Conservation (phyloP, 2,888 invertebrate genomes). For the Cordilura impudica region DNA sequence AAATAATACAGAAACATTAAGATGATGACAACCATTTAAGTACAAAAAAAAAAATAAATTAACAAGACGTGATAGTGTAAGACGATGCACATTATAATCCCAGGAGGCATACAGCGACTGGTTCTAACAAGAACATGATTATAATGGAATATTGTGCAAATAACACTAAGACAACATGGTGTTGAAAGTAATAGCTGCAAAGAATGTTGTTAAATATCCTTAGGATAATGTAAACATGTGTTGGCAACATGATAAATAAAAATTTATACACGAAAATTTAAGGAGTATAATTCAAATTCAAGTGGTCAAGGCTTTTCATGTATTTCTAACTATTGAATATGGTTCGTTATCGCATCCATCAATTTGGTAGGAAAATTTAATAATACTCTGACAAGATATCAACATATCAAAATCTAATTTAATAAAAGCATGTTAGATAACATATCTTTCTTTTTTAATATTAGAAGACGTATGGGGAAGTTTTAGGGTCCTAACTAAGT, state of each 20-base stretch:
- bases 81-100: slow-evolving; percentile 22
- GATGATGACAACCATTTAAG: slow-evolving; percentile 19
- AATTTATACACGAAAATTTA: background rate
- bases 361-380: background rate
- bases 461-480: background rate
- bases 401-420: background rate
- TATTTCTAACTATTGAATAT: too few relatives aligned
- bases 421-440: background rate
- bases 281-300: background rate
- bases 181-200: background rate
- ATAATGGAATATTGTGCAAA: background rate
- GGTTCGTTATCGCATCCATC: too few relatives aligned
- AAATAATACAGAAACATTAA: background rate
- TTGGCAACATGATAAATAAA: background rate
- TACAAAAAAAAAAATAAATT: slow-evolving; percentile 36
- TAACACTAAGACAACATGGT: background rate
- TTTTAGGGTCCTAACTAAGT: background rate
- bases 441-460: background rate
- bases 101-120: background rate
- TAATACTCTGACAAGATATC: background rate
- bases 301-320: too few relatives aligned
- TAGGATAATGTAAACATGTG: background rate
- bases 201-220: background rate
- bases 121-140: background rate
- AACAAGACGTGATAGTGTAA: slow-evolving; percentile 41